phyloP scores from a whole-genome alignment of 1,140 invertebrate species.

The Pseudachorutes palmiensis region DNA sequence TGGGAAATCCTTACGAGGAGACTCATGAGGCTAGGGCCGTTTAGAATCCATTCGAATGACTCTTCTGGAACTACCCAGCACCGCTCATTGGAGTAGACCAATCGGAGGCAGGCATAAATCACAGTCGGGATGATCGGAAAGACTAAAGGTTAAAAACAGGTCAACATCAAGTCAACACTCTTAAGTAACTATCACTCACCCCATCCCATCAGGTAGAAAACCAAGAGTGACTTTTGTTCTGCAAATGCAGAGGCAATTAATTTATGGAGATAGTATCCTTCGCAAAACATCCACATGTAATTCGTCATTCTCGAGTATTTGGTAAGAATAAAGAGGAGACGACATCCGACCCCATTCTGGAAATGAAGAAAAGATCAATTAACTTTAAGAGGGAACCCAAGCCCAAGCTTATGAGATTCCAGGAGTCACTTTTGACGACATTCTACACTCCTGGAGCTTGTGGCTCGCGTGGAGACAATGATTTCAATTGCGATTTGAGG shows the following conservation, averaged over 20 bases:
- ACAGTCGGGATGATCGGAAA: constrained; percentile 45
- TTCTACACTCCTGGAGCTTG: too few species aligned
- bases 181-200: constrained; percentile 42
- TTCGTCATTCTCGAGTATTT: constrained; percentile 51
- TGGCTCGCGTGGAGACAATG: too few species aligned
- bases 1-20: constrained; percentile 44
- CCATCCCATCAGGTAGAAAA: constrained; percentile 51
- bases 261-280: constrained; percentile 47
- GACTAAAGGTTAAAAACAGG: constrained; percentile 39
- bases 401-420: too few species aligned
- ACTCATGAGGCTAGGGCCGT: constrained; percentile 47
- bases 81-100: constrained; percentile 34
- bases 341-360: constrained; percentile 45
- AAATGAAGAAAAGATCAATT: background rate
- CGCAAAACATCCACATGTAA: constrained; percentile 57
- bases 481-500: too few species aligned
- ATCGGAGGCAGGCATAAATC: constrained; percentile 43
- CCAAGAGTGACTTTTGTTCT: constrained; percentile 46
- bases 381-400: too few species aligned
- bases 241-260: constrained; percentile 49
- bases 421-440: too few species aligned
- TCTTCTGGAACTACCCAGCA: constrained; percentile 47
- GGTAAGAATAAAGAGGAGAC: constrained; percentile 44
- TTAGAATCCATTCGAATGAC: constrained; percentile 47
- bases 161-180: background rate